These are phyloP conservation scores for Polydrusus tereticollis DNA, from an alignment of 2,888 invertebrate species.

Conservation along the genomic window DNA sequence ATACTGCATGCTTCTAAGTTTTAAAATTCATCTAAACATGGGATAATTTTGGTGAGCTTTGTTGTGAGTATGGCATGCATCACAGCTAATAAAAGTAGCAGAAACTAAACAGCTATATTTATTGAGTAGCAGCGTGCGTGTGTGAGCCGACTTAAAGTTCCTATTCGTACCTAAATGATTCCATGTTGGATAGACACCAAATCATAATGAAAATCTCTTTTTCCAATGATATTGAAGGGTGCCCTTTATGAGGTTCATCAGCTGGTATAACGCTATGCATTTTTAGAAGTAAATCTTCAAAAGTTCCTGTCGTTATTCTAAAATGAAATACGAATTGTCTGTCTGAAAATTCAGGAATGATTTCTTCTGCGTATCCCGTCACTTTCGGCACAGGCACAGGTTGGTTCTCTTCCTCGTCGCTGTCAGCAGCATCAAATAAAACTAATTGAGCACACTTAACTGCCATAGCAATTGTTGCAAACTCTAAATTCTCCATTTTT, in stretches of 20 bases:
- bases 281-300: neutral
- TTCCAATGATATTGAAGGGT: neutral
- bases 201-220: neutral
- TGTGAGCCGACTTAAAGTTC: no score
- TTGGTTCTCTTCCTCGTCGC: neutral
- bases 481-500: neutral
- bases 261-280: neutral
- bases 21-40: no score
- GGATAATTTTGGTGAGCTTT: no score
- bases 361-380: neutral
- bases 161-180: neutral
- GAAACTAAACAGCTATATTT: no score
- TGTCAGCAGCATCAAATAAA: neutral
- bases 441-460: neutral
- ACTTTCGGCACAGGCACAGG: neutral
- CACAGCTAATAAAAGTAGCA: no score
- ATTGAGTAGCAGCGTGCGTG: no score
- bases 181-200: neutral
- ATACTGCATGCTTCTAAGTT: no score
- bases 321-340: neutral
- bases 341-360: neutral
- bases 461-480: neutral
- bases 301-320: neutral
- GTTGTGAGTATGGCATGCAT: no score
- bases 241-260: neutral